Percentiles rank a stretch among this genome's conserved stretches.
Evolutionary conservation across 2,888 invertebrate species (phyloP).

Genomic region (Cheilosia scutellata): DNA sequence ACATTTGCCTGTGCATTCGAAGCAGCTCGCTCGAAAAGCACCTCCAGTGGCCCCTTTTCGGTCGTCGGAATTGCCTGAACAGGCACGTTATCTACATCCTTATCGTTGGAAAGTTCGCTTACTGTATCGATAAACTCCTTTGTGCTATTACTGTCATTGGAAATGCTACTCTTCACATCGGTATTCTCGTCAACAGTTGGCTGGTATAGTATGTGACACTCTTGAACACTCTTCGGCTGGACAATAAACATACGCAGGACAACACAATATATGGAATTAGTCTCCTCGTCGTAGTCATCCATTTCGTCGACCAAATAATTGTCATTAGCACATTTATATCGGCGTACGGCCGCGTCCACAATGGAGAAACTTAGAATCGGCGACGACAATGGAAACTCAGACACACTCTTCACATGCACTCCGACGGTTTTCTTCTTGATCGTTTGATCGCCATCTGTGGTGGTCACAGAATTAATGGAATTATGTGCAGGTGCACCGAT

Average conservation of each 20-base stretch:
- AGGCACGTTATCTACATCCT: constrained; percentile 57
- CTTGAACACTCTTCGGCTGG: constrained; percentile 95
- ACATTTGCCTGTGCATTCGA: constrained; percentile 74
- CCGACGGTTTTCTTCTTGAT: constrained; percentile 80
- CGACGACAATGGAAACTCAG: constrained; percentile 94
- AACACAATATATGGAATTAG: constrained; percentile 85
- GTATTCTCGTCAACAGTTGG: constrained; percentile 82
- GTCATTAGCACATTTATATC: constrained; percentile 84
- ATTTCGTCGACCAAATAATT: constrained; percentile 85
- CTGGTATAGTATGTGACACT: constrained; percentile 89
- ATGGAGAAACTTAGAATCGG: constrained; percentile 96
- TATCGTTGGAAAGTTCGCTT: constrained; percentile 76
- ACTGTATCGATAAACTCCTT: constrained; percentile 60
- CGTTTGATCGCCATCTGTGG: constrained; percentile 31
- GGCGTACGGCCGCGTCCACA: constrained; percentile 89
- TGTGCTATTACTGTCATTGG: constrained; percentile 74
- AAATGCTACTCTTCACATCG: constrained; percentile 79
- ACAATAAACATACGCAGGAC: constrained; percentile 89
- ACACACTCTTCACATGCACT: constrained; percentile 90
- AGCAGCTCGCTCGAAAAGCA: constrained; percentile 78
- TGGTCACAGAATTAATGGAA: constrained; percentile 35
- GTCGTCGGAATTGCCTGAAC: constrained; percentile 57
- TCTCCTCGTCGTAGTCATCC: constrained; percentile 86
- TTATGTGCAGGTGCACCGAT: constrained; percentile 55
- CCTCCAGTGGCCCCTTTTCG: constrained; percentile 79